phyloP scores from a whole-genome alignment of 2,113 vertebrate genomes.

The Chaetorhynchus papuensis region DNA sequence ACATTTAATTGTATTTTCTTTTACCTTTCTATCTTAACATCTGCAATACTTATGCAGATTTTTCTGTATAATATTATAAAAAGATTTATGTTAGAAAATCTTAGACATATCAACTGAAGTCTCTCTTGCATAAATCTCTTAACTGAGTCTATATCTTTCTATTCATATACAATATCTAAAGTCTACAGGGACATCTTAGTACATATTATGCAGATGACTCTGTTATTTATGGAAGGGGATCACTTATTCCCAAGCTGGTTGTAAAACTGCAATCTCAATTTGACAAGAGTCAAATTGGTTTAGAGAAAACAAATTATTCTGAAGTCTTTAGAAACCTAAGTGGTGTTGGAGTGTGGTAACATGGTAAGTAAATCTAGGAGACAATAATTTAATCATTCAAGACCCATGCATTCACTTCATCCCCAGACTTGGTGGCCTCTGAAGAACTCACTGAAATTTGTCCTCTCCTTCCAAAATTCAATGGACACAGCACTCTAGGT shows the following conservation, averaged over 20 bases:
- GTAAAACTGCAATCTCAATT: constrained; percentile 69
- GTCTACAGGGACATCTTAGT: constrained; percentile 46
- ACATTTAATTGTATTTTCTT: neutral
- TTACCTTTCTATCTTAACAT: neutral
- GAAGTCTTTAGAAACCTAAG: constrained; percentile 61
- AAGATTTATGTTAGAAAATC: neutral
- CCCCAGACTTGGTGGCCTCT: neutral
- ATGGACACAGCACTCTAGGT: neutral
- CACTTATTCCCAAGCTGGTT: constrained; percentile 51
- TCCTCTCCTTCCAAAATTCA: neutral
- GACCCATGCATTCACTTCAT: neutral
- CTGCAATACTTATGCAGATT: neutral
- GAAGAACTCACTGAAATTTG: neutral
- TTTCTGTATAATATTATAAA: neutral
- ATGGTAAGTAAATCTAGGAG: constrained; percentile 22
- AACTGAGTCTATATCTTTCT: neutral
- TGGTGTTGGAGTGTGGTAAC: neutral
- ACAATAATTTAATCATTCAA: constrained; percentile 23
- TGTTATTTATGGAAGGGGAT: constrained; percentile 71
- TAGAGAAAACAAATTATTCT: constrained; percentile 76
- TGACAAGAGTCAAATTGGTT: constrained; percentile 75
- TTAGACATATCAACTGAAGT: neutral
- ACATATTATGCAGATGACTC: constrained; percentile 69
- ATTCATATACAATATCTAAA: neutral
- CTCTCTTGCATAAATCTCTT: neutral